Percentiles rank a stretch among this genome's conserved stretches.
phyloP scores from a whole-genome alignment of 1,140 invertebrate species.

The Ceratoteleas bidentatus region DNA sequence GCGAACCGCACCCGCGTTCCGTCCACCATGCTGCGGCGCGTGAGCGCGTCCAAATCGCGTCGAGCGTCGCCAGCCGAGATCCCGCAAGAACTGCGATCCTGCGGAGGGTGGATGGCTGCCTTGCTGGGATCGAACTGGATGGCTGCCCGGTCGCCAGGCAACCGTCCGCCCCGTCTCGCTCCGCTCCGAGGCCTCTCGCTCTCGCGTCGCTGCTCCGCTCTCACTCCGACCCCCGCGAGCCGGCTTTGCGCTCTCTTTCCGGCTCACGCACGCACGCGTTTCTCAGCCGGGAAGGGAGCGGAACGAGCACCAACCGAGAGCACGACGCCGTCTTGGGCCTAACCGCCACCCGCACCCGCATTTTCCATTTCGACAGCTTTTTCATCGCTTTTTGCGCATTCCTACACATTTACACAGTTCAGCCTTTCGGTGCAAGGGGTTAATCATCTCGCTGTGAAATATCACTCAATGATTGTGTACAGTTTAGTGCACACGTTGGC shows the following conservation, averaged over 20 bases:
- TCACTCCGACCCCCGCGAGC: conserved; percentile 2
- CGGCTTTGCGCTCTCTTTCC: conserved; percentile 39
- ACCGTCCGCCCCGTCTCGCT: conserved; percentile 77
- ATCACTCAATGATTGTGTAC: no score
- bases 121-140: conserved; percentile 81
- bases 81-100: conserved; percentile 41
- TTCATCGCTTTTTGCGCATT: no score
- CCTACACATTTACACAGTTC: no score
- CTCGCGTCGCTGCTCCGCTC: conserved; percentile 19
- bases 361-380: no score
- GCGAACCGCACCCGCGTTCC: no score
- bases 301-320: not conserved
- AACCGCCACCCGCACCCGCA: no score
- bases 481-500: no score
- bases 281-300: conserved; percentile 24
- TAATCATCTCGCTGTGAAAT: no score
- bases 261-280: conserved; percentile 51
- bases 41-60: not conserved
- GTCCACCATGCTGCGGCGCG: no score
- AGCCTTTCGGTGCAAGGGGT: no score
- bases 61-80: not conserved
- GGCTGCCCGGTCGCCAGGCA: conserved; percentile 81
- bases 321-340: conserved; percentile 29
- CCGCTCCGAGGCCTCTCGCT: conserved; percentile 31
- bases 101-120: conserved; percentile 75